A percentile compares a stretch with the other conserved stretches of the same genome.
phyloP scores from a whole-genome alignment of 2,888 invertebrate species.

The Agrochola macilenta region DNA sequence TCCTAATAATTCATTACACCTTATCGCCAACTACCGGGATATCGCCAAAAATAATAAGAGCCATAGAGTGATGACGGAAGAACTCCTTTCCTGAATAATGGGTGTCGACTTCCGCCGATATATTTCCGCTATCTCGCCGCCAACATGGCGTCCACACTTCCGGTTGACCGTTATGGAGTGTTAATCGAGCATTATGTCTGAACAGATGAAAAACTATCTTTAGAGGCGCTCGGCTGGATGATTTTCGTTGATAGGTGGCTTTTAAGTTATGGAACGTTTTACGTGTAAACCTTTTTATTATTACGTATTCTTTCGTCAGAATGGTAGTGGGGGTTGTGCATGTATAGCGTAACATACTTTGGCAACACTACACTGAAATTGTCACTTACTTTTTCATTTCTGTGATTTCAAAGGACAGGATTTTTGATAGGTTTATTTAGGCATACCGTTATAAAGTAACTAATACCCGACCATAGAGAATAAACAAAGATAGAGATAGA shows the following conservation, averaged over 20 bases:
- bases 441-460: not conserved
- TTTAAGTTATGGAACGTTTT: conserved; percentile 14
- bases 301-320: not conserved
- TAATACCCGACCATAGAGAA: not conserved
- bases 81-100: conserved; percentile 88
- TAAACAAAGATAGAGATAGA: no score
- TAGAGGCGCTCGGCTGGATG: conserved; percentile 72
- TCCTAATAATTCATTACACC: conserved; percentile 60
- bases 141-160: conserved; percentile 87
- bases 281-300: not conserved
- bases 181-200: conserved; percentile 89
- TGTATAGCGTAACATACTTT: not conserved
- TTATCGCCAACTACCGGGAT: conserved; percentile 58
- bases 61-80: conserved; percentile 86
- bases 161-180: conserved; percentile 89
- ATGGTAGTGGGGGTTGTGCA: not conserved
- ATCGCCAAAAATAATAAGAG: conserved; percentile 82
- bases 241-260: conserved; percentile 70
- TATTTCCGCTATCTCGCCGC: conserved; percentile 89
- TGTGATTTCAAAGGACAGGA: not conserved
- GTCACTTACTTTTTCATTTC: not conserved
- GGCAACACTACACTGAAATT: not conserved
- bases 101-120: conserved; percentile 88
- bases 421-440: not conserved
- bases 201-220: conserved; percentile 86